Conservation (phyloP, 2,113 vertebrate species). For the Polypterus bichir region DNA sequence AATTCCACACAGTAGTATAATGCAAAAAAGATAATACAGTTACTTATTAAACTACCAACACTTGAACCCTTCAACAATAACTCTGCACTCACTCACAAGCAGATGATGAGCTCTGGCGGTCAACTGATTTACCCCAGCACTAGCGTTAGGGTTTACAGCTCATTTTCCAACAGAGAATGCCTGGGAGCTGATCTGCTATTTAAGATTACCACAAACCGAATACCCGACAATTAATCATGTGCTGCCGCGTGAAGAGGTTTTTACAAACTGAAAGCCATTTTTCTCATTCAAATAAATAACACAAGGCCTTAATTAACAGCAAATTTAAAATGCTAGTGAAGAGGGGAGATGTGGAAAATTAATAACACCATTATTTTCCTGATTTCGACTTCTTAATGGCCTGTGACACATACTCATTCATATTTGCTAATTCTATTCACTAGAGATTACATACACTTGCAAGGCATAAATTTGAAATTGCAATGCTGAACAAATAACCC, state of each 20-base stretch:
- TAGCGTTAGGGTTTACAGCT: too few relatives aligned
- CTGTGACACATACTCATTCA: conserved; percentile 67
- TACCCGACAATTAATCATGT: background rate
- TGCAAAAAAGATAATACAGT: too few relatives aligned
- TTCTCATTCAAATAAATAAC: conserved; percentile 54
- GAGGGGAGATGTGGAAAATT: conserved; percentile 51
- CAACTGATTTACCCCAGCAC: too few relatives aligned
- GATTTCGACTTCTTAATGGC: conserved; percentile 52
- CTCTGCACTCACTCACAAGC: too few relatives aligned
- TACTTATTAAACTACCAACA: too few relatives aligned
- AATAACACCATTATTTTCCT: conserved; percentile 54
- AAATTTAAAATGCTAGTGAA: conserved; percentile 43
- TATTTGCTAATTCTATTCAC: conserved; percentile 36
- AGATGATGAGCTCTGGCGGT: too few relatives aligned
- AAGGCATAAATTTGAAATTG: background rate
- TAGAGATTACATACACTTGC: conserved; percentile 48
- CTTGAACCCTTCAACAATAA: too few relatives aligned
- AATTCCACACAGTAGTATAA: too few relatives aligned
- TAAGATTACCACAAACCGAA: too few relatives aligned
- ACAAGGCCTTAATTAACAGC: conserved; percentile 51
- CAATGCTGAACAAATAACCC: background rate
- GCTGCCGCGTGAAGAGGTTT: conserved; percentile 24
- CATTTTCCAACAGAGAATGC: too few relatives aligned
- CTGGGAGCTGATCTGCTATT: too few relatives aligned
- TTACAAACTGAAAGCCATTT: conserved; percentile 45